Evolutionary conservation across 2,113 vertebrate genomes (phyloP).

Genomic region (Thinocorus orbignyianus): DNA sequence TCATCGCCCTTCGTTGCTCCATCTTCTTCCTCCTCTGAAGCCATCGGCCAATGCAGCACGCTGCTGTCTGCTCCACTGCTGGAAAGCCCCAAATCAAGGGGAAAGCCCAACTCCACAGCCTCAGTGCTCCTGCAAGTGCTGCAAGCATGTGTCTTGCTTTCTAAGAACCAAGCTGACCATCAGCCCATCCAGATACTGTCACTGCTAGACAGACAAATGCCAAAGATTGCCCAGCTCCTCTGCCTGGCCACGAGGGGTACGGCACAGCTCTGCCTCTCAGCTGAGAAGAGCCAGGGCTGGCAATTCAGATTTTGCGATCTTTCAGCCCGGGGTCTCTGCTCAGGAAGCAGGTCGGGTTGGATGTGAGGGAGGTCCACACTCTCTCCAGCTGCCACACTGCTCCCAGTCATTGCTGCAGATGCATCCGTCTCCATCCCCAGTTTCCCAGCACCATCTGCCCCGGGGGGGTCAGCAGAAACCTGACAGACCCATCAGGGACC

Average conservation of each 20-base stretch:
- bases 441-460: not conserved
- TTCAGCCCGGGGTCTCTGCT: not conserved
- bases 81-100: not conserved
- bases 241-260: rapidly evolving
- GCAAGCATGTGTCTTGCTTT: not conserved
- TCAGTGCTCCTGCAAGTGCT: not conserved
- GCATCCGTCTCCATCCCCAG: not conserved
- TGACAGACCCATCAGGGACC: not conserved
- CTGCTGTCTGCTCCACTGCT: not conserved
- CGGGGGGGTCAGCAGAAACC: not conserved
- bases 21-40: not conserved
- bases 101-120: not conserved
- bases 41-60: rapidly evolving
- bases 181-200: not conserved
- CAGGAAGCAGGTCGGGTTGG: not conserved
- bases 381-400: rapidly evolving
- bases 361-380: not conserved
- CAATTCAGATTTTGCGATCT: not conserved
- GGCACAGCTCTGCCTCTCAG: not conserved
- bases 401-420: rapidly evolving
- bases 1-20: no score
- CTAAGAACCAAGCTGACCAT: not conserved
- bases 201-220: no score
- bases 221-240: not conserved
- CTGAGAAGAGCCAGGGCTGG: not conserved